These are phyloP conservation scores for Carterocephalus palaemon DNA, from an alignment of 2,888 invertebrate genomes.

Conservation along the genomic window DNA sequence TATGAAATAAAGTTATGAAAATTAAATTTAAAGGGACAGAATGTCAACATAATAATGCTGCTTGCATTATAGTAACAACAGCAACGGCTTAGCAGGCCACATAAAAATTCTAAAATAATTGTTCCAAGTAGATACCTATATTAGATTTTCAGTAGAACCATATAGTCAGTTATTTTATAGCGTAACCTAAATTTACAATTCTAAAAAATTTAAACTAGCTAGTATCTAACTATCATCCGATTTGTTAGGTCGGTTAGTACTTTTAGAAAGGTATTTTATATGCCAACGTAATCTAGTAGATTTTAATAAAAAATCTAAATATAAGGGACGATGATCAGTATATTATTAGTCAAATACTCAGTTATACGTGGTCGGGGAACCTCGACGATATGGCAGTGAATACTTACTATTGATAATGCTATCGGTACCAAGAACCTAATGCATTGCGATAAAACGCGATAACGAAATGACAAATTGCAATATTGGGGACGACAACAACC, in stretches of 20 bases:
- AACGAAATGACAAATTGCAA: constrained; percentile 69
- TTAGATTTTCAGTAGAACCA: no score
- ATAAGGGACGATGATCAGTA: no score
- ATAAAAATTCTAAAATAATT: no score
- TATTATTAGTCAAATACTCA: constrained; percentile 25
- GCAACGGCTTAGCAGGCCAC: background rate
- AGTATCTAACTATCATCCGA: no score
- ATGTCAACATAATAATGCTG: constrained; percentile 16
- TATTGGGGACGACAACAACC: constrained; percentile 38
- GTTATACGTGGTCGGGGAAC: constrained; percentile 30
- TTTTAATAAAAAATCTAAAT: no score
- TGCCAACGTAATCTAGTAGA: no score
- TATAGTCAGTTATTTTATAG: no score
- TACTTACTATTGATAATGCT: constrained; percentile 59
- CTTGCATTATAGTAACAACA: constrained; percentile 7
- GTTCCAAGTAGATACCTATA: no score
- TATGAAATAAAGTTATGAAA: constrained; percentile 55
- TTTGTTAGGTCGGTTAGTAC: no score
- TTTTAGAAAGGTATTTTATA: no score
- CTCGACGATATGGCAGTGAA: constrained; percentile 39
- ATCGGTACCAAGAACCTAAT: constrained; percentile 66
- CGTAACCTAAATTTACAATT: no score
- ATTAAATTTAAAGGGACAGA: constrained; percentile 16
- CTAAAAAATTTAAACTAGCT: no score
- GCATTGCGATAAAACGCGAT: constrained; percentile 60